phyloP scores from a whole-genome alignment of 92 coral and sea anemone species.

The Chrysogorgia sp. region DNA sequence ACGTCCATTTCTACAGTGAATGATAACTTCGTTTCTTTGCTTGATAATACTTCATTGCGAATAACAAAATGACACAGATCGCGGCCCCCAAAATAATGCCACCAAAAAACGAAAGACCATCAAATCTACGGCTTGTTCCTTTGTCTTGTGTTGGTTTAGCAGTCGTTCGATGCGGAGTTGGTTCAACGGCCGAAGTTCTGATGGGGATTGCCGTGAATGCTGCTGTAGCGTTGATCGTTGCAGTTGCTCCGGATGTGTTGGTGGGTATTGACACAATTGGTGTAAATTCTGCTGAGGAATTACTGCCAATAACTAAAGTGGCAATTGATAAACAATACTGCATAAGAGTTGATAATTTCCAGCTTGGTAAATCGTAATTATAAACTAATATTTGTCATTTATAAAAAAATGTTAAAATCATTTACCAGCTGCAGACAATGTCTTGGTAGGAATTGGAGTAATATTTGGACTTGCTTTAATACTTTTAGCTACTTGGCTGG shows the following conservation, averaged over 20 bases:
- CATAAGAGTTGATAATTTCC: too few relatives aligned
- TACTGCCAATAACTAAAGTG: not conserved
- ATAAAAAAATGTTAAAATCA: too few relatives aligned
- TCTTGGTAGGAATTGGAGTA: too few relatives aligned
- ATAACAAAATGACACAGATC: constrained; percentile 46
- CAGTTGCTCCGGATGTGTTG: not conserved
- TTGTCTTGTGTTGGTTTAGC: not conserved
- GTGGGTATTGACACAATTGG: not conserved
- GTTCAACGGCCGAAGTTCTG: not conserved
- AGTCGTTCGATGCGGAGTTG: constrained; percentile 1
- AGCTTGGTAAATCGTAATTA: too few relatives aligned
- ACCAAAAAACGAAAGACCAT: constrained; percentile 90
- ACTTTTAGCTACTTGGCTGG: too few relatives aligned
- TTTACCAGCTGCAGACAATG: too few relatives aligned
- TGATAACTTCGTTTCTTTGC: constrained; percentile 86
- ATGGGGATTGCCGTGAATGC: constrained; percentile 16
- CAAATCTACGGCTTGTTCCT: constrained; percentile 65
- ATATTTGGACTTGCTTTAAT: too few relatives aligned
- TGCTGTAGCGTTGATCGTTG: constrained; percentile 23
- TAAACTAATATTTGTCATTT: too few relatives aligned
- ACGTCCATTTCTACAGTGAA: constrained; percentile 59
- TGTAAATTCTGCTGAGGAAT: constrained; percentile 2
- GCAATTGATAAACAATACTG: too few relatives aligned
- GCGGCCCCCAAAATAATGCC: constrained; percentile 84
- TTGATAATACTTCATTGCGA: constrained; percentile 72